Base-by-base conservation (phyloP, 2,888 invertebrate genomes). In the Trissolcus japonicus region DNA sequence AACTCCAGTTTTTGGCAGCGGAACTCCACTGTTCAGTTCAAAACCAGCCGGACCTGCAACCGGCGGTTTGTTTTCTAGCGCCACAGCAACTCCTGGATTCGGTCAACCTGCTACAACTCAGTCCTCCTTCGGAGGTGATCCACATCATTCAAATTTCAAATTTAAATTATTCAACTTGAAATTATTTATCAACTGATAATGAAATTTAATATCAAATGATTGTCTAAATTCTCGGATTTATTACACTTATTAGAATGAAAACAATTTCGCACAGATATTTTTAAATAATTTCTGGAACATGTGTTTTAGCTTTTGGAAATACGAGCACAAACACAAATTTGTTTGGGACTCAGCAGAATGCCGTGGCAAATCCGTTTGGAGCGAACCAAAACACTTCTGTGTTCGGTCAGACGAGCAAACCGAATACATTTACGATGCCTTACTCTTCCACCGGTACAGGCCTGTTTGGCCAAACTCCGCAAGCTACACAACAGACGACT, bases 1-100 rank as follows among this genome's bases (percentile, higher is more conserved):
- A 0, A 91, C 94, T 4, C 92, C 94, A 0, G 92, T 94, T 0
- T 95, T 95, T 89, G 95, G 95, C 0, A 92, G 92, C 35, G 87
- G 89, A 54, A 89, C 91, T 40, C 90, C 92, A 13, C 87, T 93
- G 65, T 94, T 94, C 87, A 92, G 92, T 76, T 82, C 87, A 41
- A 87, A 87, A 54, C 88, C 91, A 7, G 87, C 91, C 43, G 91
- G 91, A 71, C 87, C 90, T 29, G 83, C 88, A n/a, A 84, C 88
- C 0, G 83, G 90, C 86, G 91, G 92, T 71, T 89, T 94, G 1
- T 94, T 94, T 88, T 94, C 94, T 4, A 90, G 92, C 0, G 89
- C 92, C 0, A 91, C 93, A 0, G 88, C 92, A 1, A 90, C 93
- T 1, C 90, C 93, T 3, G 92, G 92, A 4, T 94, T 95, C 89